These are phyloP conservation scores for Barypeithes pellucidus DNA, from an alignment of 2,888 invertebrate species.

Conservation along the genomic window DNA sequence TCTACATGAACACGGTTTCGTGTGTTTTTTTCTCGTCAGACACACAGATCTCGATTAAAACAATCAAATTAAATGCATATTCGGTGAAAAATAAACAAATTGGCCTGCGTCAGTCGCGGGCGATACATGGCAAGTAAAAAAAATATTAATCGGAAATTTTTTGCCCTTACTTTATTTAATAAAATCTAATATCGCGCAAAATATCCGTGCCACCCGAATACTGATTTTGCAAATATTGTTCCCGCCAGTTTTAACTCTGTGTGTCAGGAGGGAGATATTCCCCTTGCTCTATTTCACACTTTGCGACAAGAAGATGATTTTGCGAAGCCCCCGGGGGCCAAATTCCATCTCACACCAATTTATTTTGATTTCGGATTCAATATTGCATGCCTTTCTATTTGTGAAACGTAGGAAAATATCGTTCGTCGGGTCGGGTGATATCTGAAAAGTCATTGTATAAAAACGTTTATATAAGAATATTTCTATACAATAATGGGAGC, in stretches of 20 bases:
- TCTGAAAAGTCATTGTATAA: too few species aligned
- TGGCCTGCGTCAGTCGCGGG: too few species aligned
- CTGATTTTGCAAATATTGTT: conserved; percentile 17
- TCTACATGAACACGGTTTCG: too few species aligned
- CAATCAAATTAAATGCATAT: too few species aligned
- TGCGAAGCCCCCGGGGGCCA: conserved; percentile 31
- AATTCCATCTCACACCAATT: conserved; percentile 46
- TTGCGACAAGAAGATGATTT: conserved; percentile 40
- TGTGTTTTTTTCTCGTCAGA: too few species aligned
- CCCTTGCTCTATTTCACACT: conserved; percentile 39
- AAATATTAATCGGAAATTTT: not conserved
- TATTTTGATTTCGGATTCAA: conserved; percentile 47
- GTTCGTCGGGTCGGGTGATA: not conserved
- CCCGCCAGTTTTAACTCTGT: conserved; percentile 37
- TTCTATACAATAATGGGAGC: too few species aligned
- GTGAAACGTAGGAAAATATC: conserved; percentile 28
- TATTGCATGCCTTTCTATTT: conserved; percentile 48
- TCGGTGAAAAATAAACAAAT: too few species aligned
- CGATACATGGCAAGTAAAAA: too few species aligned
- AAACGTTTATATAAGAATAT: too few species aligned
- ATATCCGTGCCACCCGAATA: not conserved
- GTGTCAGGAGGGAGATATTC: conserved; percentile 42
- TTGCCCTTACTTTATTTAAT: not conserved
- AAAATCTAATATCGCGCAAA: conserved; percentile 5
- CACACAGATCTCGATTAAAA: too few species aligned